Conservation (phyloP, 2,888 invertebrate genomes). For the Chaitophorus viminalis region DNA sequence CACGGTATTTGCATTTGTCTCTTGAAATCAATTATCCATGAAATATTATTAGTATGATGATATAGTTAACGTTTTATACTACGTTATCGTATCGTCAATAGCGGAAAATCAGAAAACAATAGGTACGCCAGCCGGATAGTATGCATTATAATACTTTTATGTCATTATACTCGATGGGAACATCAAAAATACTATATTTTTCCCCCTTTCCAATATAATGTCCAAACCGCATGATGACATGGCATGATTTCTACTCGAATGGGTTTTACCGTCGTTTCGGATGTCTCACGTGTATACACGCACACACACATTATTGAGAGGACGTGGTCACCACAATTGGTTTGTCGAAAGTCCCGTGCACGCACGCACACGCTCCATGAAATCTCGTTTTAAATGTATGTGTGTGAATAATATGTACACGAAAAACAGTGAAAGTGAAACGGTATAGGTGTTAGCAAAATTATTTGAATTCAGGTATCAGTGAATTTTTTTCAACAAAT, state of each 20-base stretch:
- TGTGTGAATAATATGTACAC: not conserved
- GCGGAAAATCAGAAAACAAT: no score
- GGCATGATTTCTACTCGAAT: not conserved
- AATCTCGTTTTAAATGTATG: not conserved
- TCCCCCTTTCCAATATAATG: not conserved
- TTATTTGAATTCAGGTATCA: not conserved
- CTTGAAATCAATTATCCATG: no score
- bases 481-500: not conserved
- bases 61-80: no score
- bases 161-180: no score
- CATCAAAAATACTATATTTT: not conserved
- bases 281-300: not conserved
- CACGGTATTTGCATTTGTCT: no score
- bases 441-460: not conserved
- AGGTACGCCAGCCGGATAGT: no score
- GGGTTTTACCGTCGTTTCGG: not conserved
- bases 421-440: not conserved
- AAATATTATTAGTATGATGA: no score
- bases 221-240: slow-evolving; percentile 36
- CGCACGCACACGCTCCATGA: not conserved
- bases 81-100: no score
- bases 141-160: no score
- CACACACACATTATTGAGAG: not conserved
- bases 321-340: not conserved
- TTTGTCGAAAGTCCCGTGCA: slow-evolving; percentile 20